phyloP scores from a whole-genome alignment of 2,888 invertebrate species.

The Drosophila austrosaltans region DNA sequence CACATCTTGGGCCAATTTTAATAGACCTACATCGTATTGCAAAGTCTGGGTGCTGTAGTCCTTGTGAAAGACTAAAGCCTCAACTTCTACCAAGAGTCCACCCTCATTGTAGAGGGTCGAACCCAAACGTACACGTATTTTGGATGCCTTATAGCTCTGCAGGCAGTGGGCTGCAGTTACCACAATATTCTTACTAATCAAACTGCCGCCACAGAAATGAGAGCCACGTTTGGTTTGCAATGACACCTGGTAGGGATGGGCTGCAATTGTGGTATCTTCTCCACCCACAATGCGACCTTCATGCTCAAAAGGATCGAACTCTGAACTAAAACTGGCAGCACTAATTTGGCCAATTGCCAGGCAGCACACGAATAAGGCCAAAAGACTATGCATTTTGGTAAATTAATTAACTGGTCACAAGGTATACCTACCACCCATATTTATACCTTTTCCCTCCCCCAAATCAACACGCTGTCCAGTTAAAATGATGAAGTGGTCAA shows the following conservation, averaged over 20 bases:
- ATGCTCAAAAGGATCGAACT: not conserved
- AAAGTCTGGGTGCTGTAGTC: conserved; percentile 73
- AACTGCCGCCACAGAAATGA: conserved; percentile 84
- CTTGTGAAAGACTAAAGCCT: conserved; percentile 72
- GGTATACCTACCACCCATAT: not conserved
- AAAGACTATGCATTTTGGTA: not conserved
- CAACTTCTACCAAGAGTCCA: conserved; percentile 81
- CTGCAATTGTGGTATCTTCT: conserved; percentile 79
- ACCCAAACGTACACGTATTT: conserved; percentile 81
- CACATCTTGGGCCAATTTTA: conserved; percentile 80
- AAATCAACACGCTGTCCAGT: not conserved
- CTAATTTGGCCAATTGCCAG: not conserved
- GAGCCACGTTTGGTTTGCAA: conserved; percentile 71
- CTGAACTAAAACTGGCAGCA: not conserved
- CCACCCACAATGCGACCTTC: conserved; percentile 84
- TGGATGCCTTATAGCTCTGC: conserved; percentile 46
- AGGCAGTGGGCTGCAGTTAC: conserved; percentile 84
- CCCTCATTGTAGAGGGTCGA: conserved; percentile 77
- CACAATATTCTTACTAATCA: conserved; percentile 77
- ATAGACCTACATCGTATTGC: conserved; percentile 82
- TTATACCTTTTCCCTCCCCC: not conserved
- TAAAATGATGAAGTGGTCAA: conserved; percentile 17
- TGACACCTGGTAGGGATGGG: conserved; percentile 84
- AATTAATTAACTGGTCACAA: not conserved
- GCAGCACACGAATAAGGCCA: not conserved